These are phyloP conservation scores for Penaeus monodon DNA, from an alignment of 2,888 invertebrate genomes.

Conservation along the genomic window DNA sequence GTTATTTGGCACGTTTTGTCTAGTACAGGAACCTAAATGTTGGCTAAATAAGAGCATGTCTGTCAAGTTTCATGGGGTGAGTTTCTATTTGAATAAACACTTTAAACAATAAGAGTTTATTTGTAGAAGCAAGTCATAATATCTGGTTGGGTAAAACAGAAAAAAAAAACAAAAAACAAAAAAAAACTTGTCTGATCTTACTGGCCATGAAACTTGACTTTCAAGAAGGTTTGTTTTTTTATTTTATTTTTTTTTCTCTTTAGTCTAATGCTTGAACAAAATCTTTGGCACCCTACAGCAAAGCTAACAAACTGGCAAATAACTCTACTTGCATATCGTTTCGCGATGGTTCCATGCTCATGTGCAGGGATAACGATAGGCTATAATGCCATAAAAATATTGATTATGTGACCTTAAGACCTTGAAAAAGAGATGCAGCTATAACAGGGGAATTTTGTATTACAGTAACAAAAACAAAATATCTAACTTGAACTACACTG, in stretches of 20 bases:
- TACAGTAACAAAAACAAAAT: conserved; percentile 9
- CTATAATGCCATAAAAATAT: conserved; percentile 49
- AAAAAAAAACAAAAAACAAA: too few relatives aligned
- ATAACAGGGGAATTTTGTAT: background rate
- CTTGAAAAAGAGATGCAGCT: conserved; percentile 52
- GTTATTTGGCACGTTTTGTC: conserved; percentile 54
- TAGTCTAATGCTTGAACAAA: conserved; percentile 48
- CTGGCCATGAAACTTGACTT: conserved; percentile 56
- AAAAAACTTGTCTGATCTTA: background rate
- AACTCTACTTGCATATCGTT: conserved; percentile 63
- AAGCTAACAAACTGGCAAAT: conserved; percentile 63
- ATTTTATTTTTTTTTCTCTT: too few relatives aligned
- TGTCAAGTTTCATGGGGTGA: conserved; percentile 51
- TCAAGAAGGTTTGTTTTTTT: conserved; percentile 24
- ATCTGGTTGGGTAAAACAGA: too few relatives aligned
- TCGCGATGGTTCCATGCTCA: conserved; percentile 63
- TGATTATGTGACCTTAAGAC: conserved; percentile 37
- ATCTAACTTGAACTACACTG: background rate
- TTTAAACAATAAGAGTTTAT: too few relatives aligned
- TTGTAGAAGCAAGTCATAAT: too few relatives aligned
- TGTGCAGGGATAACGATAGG: conserved; percentile 59
- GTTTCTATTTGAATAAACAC: too few relatives aligned
- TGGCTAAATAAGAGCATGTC: conserved; percentile 36
- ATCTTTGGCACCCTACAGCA: conserved; percentile 62
- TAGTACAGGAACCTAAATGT: conserved; percentile 45